Evolutionary conservation across 64 coral and sea anemone genomes (phyloP).

Genomic region (Actinia tenebrosa): DNA sequence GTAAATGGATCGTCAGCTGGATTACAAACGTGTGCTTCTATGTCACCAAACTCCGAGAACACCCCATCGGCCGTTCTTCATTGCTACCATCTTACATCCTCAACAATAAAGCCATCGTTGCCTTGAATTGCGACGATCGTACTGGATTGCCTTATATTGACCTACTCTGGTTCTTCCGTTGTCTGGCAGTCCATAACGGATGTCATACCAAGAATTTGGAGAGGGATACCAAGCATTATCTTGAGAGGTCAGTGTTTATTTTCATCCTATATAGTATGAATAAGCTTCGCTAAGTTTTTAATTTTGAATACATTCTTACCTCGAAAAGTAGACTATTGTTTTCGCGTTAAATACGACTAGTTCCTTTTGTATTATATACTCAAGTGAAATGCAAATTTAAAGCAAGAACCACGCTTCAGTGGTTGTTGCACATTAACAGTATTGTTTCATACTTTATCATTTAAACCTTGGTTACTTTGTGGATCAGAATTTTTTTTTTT

Average conservation of each 20-base stretch:
- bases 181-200: constrained; percentile 38
- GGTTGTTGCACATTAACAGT: not conserved
- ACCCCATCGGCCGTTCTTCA: not conserved
- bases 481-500: too few relatives aligned
- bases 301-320: not conserved
- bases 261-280: too few relatives aligned
- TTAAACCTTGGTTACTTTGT: too few relatives aligned
- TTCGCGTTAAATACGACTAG: not conserved
- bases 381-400: not conserved
- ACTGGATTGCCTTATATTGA: constrained; percentile 21
- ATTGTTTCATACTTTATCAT: not conserved
- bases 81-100: not conserved
- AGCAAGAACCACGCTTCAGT: not conserved
- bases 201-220: constrained; percentile 30
- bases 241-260: constrained; percentile 11
- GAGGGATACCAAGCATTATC: constrained; percentile 16
- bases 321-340: not conserved
- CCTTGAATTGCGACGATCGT: not conserved
- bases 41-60: constrained; percentile 26
- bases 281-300: not conserved
- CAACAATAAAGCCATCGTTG: constrained; percentile 14
- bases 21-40: constrained; percentile 32
- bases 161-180: constrained; percentile 42
- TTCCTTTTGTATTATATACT: not conserved
- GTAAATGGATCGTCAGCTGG: too few relatives aligned